A percentile compares a stretch with the other conserved stretches of the same genome.
These are phyloP conservation scores for Brachymystax lenok DNA, from an alignment of 2,797 vertebrate species.

Conservation along the genomic window DNA sequence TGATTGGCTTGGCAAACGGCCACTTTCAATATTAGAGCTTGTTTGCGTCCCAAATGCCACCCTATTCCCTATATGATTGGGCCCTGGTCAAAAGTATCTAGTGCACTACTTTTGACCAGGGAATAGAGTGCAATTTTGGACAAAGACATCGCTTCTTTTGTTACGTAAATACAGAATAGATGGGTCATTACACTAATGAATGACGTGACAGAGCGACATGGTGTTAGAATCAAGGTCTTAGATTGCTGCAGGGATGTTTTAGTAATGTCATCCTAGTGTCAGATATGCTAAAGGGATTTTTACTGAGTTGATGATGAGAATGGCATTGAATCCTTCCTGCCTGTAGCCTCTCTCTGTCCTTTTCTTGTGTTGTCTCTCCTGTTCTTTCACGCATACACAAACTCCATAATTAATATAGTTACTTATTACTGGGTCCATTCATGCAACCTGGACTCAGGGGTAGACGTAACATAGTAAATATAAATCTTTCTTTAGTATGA, in stretches of 20 bases:
- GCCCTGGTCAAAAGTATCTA: not conserved
- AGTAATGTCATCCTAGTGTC: constrained; percentile 14
- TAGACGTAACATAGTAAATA: no score
- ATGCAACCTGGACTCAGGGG: not conserved
- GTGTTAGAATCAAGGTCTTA: constrained; percentile 43
- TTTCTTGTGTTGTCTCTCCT: not conserved
- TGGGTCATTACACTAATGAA: constrained; percentile 63
- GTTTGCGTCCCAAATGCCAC: not conserved
- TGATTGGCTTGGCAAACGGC: constrained; percentile 60
- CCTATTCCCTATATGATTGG: not conserved
- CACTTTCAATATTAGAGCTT: constrained; percentile 29
- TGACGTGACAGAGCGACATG: constrained; percentile 47
- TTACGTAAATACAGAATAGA: constrained; percentile 57
- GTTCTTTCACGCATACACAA: not conserved
- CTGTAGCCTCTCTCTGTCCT: constrained; percentile 12
- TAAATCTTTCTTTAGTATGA: no score
- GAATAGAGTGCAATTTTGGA: not conserved
- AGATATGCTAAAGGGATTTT: constrained; percentile 29
- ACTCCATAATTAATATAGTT: not conserved
- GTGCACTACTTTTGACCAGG: no score
- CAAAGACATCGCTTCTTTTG: constrained; percentile 17
- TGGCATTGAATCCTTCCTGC: constrained; percentile 21
- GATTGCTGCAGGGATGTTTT: constrained; percentile 33
- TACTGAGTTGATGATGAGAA: constrained; percentile 22
- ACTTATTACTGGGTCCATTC: not conserved